A percentile compares a stretch with the other conserved stretches of the same genome.
Evolutionary conservation across 2,113 vertebrate species (phyloP).

Genomic region (Gobius niger): DNA sequence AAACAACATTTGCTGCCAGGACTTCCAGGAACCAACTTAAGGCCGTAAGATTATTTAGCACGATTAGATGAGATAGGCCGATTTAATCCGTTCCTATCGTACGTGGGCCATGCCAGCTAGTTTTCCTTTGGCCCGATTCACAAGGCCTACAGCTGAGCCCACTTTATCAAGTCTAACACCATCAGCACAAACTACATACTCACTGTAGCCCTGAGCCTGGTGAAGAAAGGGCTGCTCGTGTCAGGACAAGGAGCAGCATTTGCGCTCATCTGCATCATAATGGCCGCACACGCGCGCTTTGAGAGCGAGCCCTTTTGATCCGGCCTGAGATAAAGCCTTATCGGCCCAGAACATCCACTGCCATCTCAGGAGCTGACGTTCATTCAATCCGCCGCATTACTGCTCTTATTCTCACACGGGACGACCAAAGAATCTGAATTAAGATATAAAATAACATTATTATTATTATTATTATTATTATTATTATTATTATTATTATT

Average conservation of each 20-base stretch:
- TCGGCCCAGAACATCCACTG: conserved; percentile 73
- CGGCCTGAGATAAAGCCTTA: conserved; percentile 73
- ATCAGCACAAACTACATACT: neutral
- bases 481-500: neutral
- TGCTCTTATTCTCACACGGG: conserved; percentile 35
- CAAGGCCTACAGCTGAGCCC: neutral
- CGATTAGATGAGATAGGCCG: conserved; percentile 7
- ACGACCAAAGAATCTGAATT: conserved; percentile 52
- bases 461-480: too few species aligned
- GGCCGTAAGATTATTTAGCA: conserved; percentile 20
- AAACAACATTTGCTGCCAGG: too few species aligned
- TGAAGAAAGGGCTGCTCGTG: conserved; percentile 25
- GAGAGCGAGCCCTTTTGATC: conserved; percentile 74
- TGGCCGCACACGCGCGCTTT: conserved; percentile 67
- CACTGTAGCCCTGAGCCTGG: neutral
- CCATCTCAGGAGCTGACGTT: conserved; percentile 73
- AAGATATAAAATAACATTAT: neutral
- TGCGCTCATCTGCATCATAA: conserved; percentile 77
- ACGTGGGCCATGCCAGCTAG: too few species aligned
- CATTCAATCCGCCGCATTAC: conserved; percentile 67
- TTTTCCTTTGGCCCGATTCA: neutral
- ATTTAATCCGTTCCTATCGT: neutral
- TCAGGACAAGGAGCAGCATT: conserved; percentile 57
- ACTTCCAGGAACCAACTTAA: too few species aligned
- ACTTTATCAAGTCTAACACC: neutral